These are phyloP conservation scores for Argyresthia goedartella DNA, from an alignment of 2,888 invertebrate species.

Conservation along the genomic window DNA sequence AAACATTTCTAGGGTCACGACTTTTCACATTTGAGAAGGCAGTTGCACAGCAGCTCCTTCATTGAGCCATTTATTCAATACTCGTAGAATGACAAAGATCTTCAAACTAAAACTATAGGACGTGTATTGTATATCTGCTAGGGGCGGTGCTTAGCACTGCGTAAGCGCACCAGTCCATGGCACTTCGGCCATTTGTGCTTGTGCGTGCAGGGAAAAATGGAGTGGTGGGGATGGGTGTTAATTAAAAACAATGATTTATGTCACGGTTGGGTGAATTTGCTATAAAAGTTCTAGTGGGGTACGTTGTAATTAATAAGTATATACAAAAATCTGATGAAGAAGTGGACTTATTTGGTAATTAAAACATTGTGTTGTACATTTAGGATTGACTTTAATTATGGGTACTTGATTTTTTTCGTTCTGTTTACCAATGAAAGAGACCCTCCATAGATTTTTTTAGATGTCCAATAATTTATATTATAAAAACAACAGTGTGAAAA, in stretches of 20 bases:
- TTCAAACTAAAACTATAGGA: background rate
- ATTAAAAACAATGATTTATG: background rate
- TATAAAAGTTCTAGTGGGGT: background rate
- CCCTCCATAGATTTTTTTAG: no score
- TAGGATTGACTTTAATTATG: no score
- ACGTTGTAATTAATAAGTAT: background rate
- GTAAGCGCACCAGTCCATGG: conserved; percentile 26
- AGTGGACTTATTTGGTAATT: background rate
- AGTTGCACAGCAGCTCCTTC: no score
- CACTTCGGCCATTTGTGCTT: conserved; percentile 11
- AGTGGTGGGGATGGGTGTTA: background rate
- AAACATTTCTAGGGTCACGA: no score
- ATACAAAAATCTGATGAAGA: background rate
- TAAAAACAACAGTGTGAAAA: conserved; percentile 34
- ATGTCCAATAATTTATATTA: background rate
- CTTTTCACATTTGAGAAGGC: no score
- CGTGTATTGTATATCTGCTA: no score
- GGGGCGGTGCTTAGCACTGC: conserved; percentile 18
- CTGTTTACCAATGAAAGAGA: background rate
- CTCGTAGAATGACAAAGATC: no score
- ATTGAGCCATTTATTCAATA: no score
- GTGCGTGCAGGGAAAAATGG: conserved; percentile 17
- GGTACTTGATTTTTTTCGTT: background rate
- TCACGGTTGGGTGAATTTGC: background rate
- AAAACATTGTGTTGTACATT: no score